A percentile compares a stretch with the other conserved stretches of the same genome.
These are phyloP conservation scores for Megaceryle maxima DNA, from an alignment of 2,113 vertebrate genomes.

Conservation along the genomic window DNA sequence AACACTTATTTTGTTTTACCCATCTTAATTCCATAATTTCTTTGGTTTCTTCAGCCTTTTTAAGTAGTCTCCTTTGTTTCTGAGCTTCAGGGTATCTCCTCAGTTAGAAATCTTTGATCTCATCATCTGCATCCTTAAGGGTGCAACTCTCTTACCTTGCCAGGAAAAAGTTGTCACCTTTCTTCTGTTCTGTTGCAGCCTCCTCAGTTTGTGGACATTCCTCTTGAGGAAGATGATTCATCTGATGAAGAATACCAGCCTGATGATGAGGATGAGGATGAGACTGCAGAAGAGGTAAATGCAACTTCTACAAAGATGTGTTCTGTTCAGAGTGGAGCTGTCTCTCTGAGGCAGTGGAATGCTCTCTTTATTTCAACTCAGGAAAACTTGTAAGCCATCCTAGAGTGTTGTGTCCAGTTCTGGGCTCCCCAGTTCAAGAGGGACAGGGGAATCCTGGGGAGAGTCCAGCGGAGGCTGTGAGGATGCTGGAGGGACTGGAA, in stretches of 20 bases:
- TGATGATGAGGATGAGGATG: constrained; percentile 93
- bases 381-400: not conserved
- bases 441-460: too few species aligned
- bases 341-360: not conserved
- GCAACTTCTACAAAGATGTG: not conserved
- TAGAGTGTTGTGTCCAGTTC: too few species aligned
- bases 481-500: too few species aligned
- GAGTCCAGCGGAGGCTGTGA: too few species aligned
- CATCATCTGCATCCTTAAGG: not conserved
- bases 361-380: not conserved
- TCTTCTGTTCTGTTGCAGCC: constrained; percentile 67
- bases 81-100: not conserved
- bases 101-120: not conserved
- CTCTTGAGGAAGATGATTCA: constrained; percentile 92
- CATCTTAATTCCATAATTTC: not conserved
- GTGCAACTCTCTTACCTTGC: not conserved
- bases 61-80: not conserved
- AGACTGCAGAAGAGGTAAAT: constrained; percentile 89
- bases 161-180: not conserved
- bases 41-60: not conserved
- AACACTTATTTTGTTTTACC: not conserved
- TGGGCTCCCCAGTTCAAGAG: too few species aligned
- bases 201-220: constrained; percentile 96
- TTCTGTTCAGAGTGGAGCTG: not conserved
- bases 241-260: constrained; percentile 97